phyloP scores from a whole-genome alignment of 1,140 invertebrate genomes.

The Mylabris phalerata region DNA sequence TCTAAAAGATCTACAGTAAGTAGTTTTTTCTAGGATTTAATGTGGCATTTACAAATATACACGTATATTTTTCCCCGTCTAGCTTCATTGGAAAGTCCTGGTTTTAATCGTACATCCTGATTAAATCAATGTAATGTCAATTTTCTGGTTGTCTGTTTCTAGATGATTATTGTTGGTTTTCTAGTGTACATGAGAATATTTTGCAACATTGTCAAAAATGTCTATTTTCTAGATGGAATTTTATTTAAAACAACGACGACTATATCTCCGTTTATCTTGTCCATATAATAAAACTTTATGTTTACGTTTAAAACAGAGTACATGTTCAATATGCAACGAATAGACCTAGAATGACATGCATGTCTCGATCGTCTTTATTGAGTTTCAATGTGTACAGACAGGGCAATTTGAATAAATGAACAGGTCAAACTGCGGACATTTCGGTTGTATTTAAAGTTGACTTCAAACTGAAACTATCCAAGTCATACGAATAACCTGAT shows the following conservation, averaged over 20 bases:
- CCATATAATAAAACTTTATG: conserved; percentile 4
- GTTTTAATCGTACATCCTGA: too few species aligned
- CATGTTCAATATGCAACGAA: conserved; percentile 13
- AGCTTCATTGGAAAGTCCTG: too few species aligned
- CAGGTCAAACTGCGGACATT: conserved; percentile 22
- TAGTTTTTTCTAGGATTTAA: not conserved
- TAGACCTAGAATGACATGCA: conserved; percentile 12
- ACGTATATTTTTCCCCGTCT: too few species aligned
- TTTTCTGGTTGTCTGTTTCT: too few species aligned
- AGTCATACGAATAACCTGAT: conserved; percentile 27
- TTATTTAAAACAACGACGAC: too few species aligned
- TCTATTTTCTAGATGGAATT: too few species aligned
- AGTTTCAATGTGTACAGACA: conserved; percentile 24
- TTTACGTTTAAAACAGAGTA: conserved; percentile 1
- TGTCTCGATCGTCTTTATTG: conserved; percentile 29
- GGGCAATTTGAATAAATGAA: conserved; percentile 27
- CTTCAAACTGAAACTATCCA: conserved; percentile 8
- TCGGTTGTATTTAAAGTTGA: conserved; percentile 25
- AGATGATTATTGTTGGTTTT: too few species aligned
- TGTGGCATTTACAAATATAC: too few species aligned
- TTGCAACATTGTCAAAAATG: too few species aligned
- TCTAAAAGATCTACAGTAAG: not conserved
- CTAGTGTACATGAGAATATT: too few species aligned
- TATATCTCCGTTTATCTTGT: not conserved
- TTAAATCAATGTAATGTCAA: too few species aligned